phyloP scores from a whole-genome alignment of 2,797 vertebrate genomes.

The Pteronotus mesoamericanus region DNA sequence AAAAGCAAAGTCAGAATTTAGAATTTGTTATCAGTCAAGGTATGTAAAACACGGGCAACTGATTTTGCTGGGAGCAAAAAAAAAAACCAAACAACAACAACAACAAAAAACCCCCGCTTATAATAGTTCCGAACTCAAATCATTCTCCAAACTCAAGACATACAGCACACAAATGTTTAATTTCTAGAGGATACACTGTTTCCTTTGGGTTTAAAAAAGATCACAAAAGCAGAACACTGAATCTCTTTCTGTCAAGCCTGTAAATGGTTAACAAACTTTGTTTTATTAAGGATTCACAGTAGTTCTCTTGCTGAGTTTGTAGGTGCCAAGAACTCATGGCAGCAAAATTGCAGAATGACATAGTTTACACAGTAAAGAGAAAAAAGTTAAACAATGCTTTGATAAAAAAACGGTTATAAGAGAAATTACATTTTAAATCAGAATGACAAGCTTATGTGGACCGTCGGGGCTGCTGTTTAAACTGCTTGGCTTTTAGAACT shows the following conservation, averaged over 20 bases:
- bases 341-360: neutral
- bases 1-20: conserved; percentile 47
- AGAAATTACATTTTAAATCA: conserved; percentile 7
- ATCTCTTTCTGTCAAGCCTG: neutral
- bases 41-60: conserved; percentile 50
- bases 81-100: too few species aligned
- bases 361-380: neutral
- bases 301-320: conserved; percentile 32
- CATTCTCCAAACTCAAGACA: conserved; percentile 37
- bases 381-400: neutral
- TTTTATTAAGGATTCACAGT: conserved; percentile 61
- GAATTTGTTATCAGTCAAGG: conserved; percentile 37
- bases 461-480: neutral
- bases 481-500: neutral
- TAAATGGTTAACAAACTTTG: conserved; percentile 20
- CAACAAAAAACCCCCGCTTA: too few species aligned
- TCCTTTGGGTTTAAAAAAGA: conserved; percentile 32
- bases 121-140: conserved; percentile 33
- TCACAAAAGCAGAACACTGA: conserved; percentile 32
- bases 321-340: conserved; percentile 35
- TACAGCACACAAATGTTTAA: neutral
- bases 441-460: neutral
- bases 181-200: conserved; percentile 42
- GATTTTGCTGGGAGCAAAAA: conserved; percentile 67
- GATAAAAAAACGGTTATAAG: neutral